Evolutionary conservation across 2,797 vertebrate species (phyloP).

Genomic region (Silurus aristotelis): DNA sequence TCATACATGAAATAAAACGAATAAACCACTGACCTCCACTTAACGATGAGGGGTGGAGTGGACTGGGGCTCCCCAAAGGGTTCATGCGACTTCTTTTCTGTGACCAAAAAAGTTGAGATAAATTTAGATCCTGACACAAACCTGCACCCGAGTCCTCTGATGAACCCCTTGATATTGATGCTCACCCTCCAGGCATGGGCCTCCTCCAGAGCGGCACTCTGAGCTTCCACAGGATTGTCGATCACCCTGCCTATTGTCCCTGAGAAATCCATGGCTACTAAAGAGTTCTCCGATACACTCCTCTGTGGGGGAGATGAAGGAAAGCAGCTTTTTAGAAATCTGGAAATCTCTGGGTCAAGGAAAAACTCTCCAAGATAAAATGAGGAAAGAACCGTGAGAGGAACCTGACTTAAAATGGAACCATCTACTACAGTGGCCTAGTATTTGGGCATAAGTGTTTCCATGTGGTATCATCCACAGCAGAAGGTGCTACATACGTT

Average conservation of each 20-base stretch:
- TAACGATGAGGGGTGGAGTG: conserved; percentile 87
- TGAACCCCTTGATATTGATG: not conserved
- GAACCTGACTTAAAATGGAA: not conserved
- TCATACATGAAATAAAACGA: not conserved
- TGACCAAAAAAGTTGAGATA: conserved; percentile 16
- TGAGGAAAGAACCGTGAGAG: not conserved
- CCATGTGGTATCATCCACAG: not conserved
- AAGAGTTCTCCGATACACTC: conserved; percentile 96
- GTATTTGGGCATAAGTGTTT: not conserved
- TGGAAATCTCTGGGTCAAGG: not conserved
- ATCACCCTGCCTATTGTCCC: conserved; percentile 95
- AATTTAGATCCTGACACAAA: not conserved
- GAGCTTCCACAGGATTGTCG: conserved; percentile 93
- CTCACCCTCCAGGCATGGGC: conserved; percentile 97
- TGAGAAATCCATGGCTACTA: conserved; percentile 99
- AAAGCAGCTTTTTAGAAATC: not conserved
- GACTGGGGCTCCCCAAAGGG: conserved; percentile 89
- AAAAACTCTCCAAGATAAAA: not conserved
- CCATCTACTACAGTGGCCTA: not conserved
- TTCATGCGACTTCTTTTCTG: conserved; percentile 97
- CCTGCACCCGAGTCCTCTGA: not conserved
- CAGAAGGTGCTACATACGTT: not conserved
- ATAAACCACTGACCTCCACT: conserved; percentile 82
- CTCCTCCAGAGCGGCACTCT: conserved; percentile 95
- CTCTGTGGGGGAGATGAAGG: conserved; percentile 75